Conservation (phyloP, 1,140 invertebrate species). For the Achatina immaculata region DNA sequence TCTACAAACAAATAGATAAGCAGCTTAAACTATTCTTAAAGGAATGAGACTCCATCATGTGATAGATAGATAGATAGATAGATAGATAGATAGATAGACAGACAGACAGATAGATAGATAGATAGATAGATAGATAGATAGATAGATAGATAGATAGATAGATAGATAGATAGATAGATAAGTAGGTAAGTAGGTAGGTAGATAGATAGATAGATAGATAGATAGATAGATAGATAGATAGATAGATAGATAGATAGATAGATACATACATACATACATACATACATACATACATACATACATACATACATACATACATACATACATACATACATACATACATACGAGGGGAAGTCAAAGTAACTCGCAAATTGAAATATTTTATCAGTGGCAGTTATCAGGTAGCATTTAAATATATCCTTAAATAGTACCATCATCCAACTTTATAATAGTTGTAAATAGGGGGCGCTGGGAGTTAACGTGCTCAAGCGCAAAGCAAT, state of each 20-base stretch:
- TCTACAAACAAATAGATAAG: no score
- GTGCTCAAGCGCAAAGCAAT: no score
- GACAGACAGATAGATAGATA: neutral
- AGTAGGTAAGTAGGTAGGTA: neutral
- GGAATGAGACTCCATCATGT: no score
- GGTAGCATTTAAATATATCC: no score
- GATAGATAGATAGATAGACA: slow-evolving; percentile 2
- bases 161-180: neutral
- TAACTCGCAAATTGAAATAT: no score
- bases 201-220: slow-evolving; percentile 8
- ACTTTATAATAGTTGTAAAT: no score
- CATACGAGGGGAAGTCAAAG: no score
- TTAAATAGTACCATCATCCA: no score
- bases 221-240: slow-evolving; percentile 1
- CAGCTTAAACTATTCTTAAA: no score
- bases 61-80: neutral
- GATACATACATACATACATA: neutral
- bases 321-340: neutral
- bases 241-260: slow-evolving; percentile 8
- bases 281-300: slow-evolving; percentile 14
- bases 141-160: neutral
- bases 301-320: slow-evolving; percentile 3
- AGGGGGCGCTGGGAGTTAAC: no score
- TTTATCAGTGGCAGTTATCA: no score
- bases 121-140: neutral